Evolutionary conservation across 2,113 vertebrate species (phyloP).

Genomic region (Saccopteryx leptura): DNA sequence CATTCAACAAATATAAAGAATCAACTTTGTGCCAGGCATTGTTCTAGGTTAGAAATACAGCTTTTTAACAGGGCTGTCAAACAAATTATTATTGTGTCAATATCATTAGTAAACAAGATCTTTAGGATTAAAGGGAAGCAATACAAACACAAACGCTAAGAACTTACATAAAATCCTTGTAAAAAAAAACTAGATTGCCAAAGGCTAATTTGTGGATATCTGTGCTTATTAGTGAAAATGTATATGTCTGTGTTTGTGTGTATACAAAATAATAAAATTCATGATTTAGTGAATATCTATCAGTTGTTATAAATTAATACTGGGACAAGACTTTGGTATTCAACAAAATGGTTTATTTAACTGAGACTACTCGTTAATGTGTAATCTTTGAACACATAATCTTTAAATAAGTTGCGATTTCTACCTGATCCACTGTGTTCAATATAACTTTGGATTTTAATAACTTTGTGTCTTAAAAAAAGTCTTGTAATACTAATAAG

Average conservation of each 20-base stretch:
- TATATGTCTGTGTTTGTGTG: not conserved
- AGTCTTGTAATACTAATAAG: not conserved
- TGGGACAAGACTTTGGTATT: not conserved
- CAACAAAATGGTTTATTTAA: slow-evolving; percentile 16
- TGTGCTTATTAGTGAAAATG: not conserved
- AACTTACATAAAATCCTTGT: slow-evolving; percentile 8
- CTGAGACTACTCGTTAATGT: not conserved
- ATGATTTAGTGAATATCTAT: not conserved
- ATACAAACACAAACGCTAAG: slow-evolving; percentile 37
- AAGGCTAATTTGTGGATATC: not conserved
- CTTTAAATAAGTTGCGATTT: not conserved
- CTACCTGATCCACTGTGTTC: not conserved
- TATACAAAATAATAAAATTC: not conserved
- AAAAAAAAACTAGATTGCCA: not conserved
- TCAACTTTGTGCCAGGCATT: not conserved
- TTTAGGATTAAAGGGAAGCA: not conserved
- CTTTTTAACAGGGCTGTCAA: not conserved
- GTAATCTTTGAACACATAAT: not conserved
- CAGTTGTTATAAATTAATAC: not conserved
- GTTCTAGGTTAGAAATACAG: not conserved
- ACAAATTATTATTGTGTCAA: not conserved
- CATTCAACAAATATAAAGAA: not conserved
- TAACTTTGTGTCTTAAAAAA: not conserved
- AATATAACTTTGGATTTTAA: slow-evolving; percentile 17
- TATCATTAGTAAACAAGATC: not conserved